Base-by-base conservation (phyloP, 2,888 invertebrate species). In the Cerastis leucographa region DNA sequence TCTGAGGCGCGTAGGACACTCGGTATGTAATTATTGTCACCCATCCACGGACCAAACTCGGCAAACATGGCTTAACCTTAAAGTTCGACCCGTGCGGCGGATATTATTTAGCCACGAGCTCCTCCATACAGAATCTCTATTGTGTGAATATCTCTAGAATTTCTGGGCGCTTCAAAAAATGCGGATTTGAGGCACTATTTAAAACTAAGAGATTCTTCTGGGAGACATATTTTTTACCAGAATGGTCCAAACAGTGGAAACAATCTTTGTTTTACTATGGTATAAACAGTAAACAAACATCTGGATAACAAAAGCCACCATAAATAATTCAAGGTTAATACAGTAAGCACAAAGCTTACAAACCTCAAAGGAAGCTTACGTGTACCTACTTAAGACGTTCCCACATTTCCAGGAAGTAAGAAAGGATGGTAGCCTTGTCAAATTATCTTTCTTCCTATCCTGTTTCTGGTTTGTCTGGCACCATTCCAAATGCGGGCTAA, bases 401-500 rank as follows among this genome's bases (percentile, higher is more conserved):
- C 25, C 44, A 12, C 8, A 11, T 35, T 65, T 59, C 11, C 1
- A 51, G 35, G 19, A 40, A 44, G 51, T 46, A 46, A 62, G 25
- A 6, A 42, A 44, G 54, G 25, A 73, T 40, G 25, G 11, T 17
- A 49, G 22, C 44, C 12, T 22, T 59, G 56, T 73, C 22, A 59
- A 80, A 35, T 35, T 74, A 51, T 44, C 0, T 44, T 44, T 44
- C 6, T 49, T 44, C 22, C 17, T 81, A 51, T 66, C 11, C 62
- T 35, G 49, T 78, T 61, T 44, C 22, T 19, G 51, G 8, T 66
- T 61, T 25, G 25, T 44, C 17, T 81, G 51, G 81, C 44, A 29
- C 25, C 1, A 9, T 51, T 22, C 75, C 75, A 74, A 59, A 73
- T 35, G 14, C 6, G 35, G 0, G 1, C 19, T 49, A 46, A 64